Evolutionary conservation across 2,797 vertebrate species (phyloP).

Genomic region (Orientallactaga sibirica): DNA sequence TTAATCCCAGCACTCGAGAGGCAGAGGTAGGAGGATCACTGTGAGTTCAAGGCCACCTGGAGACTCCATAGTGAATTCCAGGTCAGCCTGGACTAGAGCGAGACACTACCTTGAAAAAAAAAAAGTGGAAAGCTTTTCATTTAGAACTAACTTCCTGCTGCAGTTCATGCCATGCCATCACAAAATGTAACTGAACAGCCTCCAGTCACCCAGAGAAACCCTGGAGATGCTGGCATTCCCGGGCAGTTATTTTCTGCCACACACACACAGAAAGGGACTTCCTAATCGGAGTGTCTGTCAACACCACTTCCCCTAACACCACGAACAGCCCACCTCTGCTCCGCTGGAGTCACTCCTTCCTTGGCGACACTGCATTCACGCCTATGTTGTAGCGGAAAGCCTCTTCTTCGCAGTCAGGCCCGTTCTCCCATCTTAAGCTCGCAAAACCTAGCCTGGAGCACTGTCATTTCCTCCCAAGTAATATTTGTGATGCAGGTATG

Average conservation of each 20-base stretch:
- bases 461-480: not conserved
- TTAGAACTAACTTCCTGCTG: constrained; percentile 60
- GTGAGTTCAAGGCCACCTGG: too few relatives aligned
- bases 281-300: not conserved
- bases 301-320: not conserved
- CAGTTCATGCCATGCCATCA: not conserved
- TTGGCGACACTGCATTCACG: not conserved
- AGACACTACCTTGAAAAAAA: not conserved
- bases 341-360: not conserved
- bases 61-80: too few relatives aligned
- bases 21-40: too few relatives aligned
- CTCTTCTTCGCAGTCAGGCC: constrained; percentile 28
- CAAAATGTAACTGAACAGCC: not conserved
- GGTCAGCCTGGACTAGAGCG: too few relatives aligned
- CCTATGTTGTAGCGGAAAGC: constrained; percentile 16
- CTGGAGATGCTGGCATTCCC: not conserved
- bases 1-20: too few relatives aligned
- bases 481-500: not conserved
- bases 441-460: constrained; percentile 30
- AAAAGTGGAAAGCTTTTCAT: constrained; percentile 18
- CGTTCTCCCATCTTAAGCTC: not conserved
- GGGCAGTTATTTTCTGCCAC: not conserved
- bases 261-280: not conserved
- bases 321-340: not conserved
- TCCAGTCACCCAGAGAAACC: not conserved